Percentiles rank a stretch among this genome's conserved stretches.
phyloP scores from a whole-genome alignment of 2,797 vertebrate species.

The Chelonia mydas region DNA sequence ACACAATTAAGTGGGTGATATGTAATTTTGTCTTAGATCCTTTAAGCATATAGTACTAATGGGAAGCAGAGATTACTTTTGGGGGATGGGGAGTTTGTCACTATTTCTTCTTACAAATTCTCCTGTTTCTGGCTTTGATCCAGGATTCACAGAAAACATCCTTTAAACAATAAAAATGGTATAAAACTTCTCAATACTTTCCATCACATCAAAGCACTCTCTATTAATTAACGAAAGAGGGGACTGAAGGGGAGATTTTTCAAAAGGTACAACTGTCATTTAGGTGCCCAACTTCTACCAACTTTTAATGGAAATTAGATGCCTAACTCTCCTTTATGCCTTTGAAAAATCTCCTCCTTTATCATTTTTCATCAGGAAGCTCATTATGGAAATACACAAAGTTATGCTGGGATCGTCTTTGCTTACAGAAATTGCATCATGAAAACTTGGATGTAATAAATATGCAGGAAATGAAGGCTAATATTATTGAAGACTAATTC shows the following conservation, averaged over 20 bases:
- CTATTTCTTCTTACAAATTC: background rate
- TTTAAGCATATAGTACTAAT: fast-evolving
- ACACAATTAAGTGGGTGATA: background rate
- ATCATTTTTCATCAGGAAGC: background rate
- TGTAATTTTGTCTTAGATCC: background rate
- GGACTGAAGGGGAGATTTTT: background rate
- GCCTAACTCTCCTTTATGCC: background rate
- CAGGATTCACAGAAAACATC: background rate
- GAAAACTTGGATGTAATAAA: background rate
- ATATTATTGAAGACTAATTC: background rate
- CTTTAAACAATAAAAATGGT: background rate
- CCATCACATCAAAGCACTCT: background rate
- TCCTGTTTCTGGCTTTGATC: background rate
- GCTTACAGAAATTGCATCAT: background rate
- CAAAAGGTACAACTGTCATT: background rate
- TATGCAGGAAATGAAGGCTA: background rate
- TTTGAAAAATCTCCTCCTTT: background rate
- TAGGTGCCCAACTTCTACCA: too few relatives aligned
- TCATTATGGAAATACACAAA: background rate
- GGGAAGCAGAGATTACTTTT: background rate
- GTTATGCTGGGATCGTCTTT: too few relatives aligned
- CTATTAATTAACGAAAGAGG: background rate
- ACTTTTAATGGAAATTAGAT: background rate
- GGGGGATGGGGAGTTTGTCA: background rate
- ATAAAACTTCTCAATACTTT: background rate